Evolutionary conservation across 2,888 invertebrate species (phyloP).

Genomic region (Leptinotarsa juncta): DNA sequence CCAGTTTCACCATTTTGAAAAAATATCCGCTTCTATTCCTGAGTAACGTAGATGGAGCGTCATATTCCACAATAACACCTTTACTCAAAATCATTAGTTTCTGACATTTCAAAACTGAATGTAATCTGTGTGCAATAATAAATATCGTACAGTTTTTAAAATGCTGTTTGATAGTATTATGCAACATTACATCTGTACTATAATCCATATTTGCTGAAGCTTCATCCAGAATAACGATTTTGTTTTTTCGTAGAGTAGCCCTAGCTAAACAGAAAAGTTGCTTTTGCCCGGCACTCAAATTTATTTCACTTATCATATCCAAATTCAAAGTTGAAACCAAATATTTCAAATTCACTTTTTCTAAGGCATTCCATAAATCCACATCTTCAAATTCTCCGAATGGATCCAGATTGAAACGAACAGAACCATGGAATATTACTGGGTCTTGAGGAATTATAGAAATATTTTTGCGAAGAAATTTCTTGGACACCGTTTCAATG

Average conservation of each 20-base stretch:
- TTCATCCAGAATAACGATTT: conserved; percentile 70
- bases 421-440: conserved; percentile 79
- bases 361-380: conserved; percentile 51
- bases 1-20: conserved; percentile 73
- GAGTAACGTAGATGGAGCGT: conserved; percentile 77
- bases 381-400: conserved; percentile 46
- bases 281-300: conserved; percentile 68
- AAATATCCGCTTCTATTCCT: conserved; percentile 72
- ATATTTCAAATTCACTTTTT: conserved; percentile 58
- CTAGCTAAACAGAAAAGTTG: conserved; percentile 79
- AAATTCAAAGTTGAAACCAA: conserved; percentile 69
- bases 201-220: conserved; percentile 87
- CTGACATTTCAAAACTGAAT: conserved; percentile 88
- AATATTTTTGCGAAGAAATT: conserved; percentile 71
- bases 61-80: conserved; percentile 80
- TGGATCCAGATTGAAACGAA: conserved; percentile 63
- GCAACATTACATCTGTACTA: conserved; percentile 80
- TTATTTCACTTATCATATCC: conserved; percentile 50
- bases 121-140: conserved; percentile 85
- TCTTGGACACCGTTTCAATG: conserved; percentile 64
- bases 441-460: conserved; percentile 90
- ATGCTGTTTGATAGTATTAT: conserved; percentile 78
- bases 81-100: conserved; percentile 84
- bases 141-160: conserved; percentile 83
- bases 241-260: conserved; percentile 67